Conservation (phyloP, 2,888 invertebrate species). For the Aethes cnicana region DNA sequence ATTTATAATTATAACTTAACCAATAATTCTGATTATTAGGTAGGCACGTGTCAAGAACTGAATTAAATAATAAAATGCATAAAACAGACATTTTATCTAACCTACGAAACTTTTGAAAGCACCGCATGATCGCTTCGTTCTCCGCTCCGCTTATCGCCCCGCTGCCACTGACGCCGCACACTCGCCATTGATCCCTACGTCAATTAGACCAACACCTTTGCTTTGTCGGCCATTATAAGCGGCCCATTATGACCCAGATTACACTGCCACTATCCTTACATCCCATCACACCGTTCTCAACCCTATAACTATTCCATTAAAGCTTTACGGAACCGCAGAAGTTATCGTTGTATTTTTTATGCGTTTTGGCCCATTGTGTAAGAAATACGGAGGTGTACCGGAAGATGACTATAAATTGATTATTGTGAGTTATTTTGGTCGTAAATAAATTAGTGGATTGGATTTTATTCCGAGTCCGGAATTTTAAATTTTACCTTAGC, state of each 20-base stretch:
- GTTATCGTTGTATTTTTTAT: neutral
- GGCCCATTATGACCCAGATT: constrained; percentile 45
- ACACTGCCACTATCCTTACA: neutral
- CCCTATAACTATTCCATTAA: neutral
- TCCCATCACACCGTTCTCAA: neutral
- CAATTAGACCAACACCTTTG: constrained; percentile 72
- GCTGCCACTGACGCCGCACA: constrained; percentile 37
- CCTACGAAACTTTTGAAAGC: too few species aligned
- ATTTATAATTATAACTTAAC: too few species aligned
- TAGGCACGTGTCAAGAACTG: too few species aligned
- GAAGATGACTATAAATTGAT: constrained; percentile 14
- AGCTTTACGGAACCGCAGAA: neutral
- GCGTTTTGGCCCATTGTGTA: constrained; percentile 2
- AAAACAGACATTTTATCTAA: too few species aligned
- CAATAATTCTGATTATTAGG: too few species aligned
- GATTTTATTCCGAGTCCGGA: constrained; percentile 9
- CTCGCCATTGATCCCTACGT: constrained; percentile 57
- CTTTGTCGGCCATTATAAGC: constrained; percentile 64
- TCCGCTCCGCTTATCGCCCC: constrained; percentile 24
- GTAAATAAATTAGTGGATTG: constrained; percentile 14
- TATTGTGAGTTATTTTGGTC: constrained; percentile 7
- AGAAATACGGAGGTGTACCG: neutral
- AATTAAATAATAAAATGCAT: neutral
- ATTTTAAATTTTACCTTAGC: too few species aligned
- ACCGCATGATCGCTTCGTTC: neutral